Conservation (phyloP, 2,888 invertebrate genomes). For the Tipula vernalis region DNA sequence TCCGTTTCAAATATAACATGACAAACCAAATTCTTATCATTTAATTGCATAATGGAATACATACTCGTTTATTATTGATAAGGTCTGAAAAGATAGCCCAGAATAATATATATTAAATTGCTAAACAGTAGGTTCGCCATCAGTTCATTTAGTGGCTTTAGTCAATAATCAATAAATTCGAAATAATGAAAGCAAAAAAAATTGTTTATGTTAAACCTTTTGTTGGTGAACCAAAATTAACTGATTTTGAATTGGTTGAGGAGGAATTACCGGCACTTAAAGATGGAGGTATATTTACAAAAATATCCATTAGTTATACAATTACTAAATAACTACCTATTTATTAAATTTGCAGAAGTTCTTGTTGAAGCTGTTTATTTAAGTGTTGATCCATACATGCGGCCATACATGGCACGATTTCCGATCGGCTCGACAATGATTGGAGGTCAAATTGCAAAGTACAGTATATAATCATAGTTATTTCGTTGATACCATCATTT, state of each 20-base stretch:
- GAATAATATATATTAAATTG: background rate
- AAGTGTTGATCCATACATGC: constrained; percentile 63
- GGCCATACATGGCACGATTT: constrained; percentile 41
- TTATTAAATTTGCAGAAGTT: constrained; percentile 38
- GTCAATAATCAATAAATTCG: background rate
- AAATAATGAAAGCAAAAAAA: constrained; percentile 39
- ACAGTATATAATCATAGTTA: background rate
- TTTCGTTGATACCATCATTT: background rate
- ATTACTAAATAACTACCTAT: background rate
- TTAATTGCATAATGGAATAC: background rate
- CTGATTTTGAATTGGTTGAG: constrained; percentile 52
- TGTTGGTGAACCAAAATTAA: constrained; percentile 49
- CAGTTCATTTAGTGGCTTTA: background rate
- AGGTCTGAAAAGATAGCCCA: background rate
- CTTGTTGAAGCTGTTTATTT: constrained; percentile 52
- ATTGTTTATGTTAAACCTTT: constrained; percentile 54
- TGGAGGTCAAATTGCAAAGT: constrained; percentile 53
- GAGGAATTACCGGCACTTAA: constrained; percentile 50
- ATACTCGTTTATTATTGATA: background rate
- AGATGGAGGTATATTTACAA: constrained; percentile 42
- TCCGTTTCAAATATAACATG: background rate
- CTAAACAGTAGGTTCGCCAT: background rate
- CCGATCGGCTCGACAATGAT: constrained; percentile 52
- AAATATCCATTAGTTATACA: constrained; percentile 9
- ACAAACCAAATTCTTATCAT: background rate